Evolutionary conservation across 2,113 vertebrate genomes (phyloP).

Genomic region (Callochromis pleurospilus): DNA sequence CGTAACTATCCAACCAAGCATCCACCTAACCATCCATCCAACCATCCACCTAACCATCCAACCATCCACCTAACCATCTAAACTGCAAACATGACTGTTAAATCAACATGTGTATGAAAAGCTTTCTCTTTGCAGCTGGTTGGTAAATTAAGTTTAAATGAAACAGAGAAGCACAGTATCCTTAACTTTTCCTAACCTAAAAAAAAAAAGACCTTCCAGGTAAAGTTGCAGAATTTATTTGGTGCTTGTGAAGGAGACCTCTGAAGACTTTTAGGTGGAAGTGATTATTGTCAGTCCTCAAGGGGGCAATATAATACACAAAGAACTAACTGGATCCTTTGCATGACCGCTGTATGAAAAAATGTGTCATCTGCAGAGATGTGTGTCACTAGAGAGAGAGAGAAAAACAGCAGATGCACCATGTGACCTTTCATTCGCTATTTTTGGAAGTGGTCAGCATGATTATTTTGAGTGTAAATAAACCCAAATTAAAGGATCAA

Average conservation of each 20-base stretch:
- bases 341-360: neutral
- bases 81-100: neutral
- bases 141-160: neutral
- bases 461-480: neutral
- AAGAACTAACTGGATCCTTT: neutral
- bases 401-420: neutral
- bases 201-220: neutral
- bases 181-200: neutral
- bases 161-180: neutral
- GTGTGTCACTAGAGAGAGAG: neutral
- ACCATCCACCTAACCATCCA: rapidly evolving
- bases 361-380: neutral
- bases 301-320: neutral
- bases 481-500: neutral
- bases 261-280: neutral
- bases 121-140: neutral
- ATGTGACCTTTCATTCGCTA: neutral
- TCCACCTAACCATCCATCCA: rapidly evolving
- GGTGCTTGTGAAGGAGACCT: neutral
- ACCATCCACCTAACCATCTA: neutral
- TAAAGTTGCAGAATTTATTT: neutral
- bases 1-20: too few relatives aligned
- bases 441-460: neutral
- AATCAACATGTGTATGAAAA: neutral
- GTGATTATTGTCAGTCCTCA: neutral